Base-by-base conservation (phyloP, 1,140 invertebrate genomes). In the Formica selysi region DNA sequence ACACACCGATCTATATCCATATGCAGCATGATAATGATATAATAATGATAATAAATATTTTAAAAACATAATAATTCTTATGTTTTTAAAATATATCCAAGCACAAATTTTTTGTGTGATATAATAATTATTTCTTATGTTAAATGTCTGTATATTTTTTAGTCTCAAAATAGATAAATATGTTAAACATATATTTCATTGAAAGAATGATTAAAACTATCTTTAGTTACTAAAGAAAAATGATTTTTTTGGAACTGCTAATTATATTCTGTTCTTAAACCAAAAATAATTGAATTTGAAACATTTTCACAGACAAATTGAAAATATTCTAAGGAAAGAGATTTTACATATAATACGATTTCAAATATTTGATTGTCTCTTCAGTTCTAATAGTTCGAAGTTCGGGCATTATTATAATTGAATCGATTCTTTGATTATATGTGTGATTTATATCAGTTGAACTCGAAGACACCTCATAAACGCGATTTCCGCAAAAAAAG, bases 361-460 rank as follows among this genome's bases (percentile, higher is more conserved):
- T 41, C 22, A 48, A 65, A 19, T 36, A 64, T 36, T 7, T 54
- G 19, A 4, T 2, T 65, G n/a, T n/a, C 26, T 48, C 13, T 48
- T 48, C 3, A 10, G 11, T 48, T 13, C 16, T 26, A 41, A 48
- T 19, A 19, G 19, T 79, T 41, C 1, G 13, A 13, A 19, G 26
- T 73, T 32, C 3, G 7, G 36, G 10, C 11, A 13, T 81, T 73
- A 32, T 59, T n/a, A 44, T 19, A 73, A 81, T 73, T 29, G 41
- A 81, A 73, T 61, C 26, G 38, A 81, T 13, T 61, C 26, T 44
- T 44, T 19, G 51, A 71, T 81, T 81, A 71, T 67, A 22, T 44
- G 54, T 44, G 54, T 32, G 36, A 81, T 44, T 81, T 59, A 41
- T 64, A 70, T 5, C 26, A 7, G 1, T 29, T 11, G 32, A 81